Conservation (phyloP, 2,113 vertebrate genomes). For the Sitta europaea region DNA sequence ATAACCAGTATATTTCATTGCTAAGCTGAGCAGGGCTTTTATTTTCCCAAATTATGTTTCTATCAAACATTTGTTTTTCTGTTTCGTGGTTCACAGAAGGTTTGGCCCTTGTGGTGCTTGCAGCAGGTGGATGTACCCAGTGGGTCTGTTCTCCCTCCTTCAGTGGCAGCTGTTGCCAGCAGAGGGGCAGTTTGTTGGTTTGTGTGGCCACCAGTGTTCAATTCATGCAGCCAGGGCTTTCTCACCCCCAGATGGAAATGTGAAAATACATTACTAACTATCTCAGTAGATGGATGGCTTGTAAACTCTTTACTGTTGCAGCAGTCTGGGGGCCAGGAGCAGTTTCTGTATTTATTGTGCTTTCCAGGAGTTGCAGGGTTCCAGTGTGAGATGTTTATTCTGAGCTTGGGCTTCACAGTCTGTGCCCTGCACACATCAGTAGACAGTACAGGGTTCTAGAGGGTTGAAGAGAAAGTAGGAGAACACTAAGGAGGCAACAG, state of each 20-base stretch:
- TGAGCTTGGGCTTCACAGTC: background rate
- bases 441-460: background rate
- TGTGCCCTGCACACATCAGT: background rate
- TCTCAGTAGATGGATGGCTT: background rate
- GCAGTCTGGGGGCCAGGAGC: background rate
- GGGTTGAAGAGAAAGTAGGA: background rate
- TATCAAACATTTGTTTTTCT: slow-evolving; percentile 66
- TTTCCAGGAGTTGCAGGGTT: background rate
- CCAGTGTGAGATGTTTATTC: background rate
- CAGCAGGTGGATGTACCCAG: background rate
- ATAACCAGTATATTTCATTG: slow-evolving; percentile 56
- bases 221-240: background rate
- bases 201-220: background rate
- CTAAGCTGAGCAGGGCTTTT: slow-evolving; percentile 27
- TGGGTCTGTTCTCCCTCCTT: background rate
- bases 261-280: background rate
- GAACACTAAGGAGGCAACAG: background rate
- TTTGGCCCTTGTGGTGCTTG: background rate
- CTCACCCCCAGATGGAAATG: background rate
- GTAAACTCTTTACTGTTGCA: background rate
- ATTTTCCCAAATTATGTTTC: slow-evolving; percentile 59
- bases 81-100: slow-evolving; percentile 37
- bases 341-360: background rate
- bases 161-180: background rate
- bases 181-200: background rate